Evolutionary conservation across 2,888 invertebrate species (phyloP), one percentile per base, ranked within the genome.

Genomic region (Syrista parreyssii): DNA sequence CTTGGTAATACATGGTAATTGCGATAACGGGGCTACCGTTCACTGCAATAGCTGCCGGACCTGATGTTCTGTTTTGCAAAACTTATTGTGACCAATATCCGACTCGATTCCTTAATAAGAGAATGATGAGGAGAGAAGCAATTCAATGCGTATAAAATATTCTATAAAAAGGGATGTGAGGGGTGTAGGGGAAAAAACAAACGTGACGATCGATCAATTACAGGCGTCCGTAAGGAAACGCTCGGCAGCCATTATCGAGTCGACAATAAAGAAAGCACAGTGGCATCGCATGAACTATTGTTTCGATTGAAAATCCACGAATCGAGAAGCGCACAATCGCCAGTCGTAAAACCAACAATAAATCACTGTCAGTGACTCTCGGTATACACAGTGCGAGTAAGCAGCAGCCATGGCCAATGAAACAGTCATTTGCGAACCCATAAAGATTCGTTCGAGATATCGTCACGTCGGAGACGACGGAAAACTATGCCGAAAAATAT

Each of bases 281-380:
- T 55, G 40, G 40, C 2, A 23, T 23, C 23, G 40, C 40, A 15
- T 1, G 9, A 23, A 55, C 74, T 32, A 73, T 73, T 73, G 74
- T 73, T 33, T 73, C 74, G 74, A 34, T 73, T 33, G 74, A 34
- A 34, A 30, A 73, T 73, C 71, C 71, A 32, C 71, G 31, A 71
- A n/a, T 34, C 33, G 33, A 73, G 74, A 33, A 33, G 35, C 74
- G n/a, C 34, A 73, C 74, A 73, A 73, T 73, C 74, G 31, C 74
- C 34, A 34, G 34, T 73, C 34, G 74, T 73, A 35, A 35, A 73
- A 34, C 74, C 35, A 32, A 73, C 35, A 12, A 73, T 73, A 73
- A 73, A 73, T 73, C 74, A 73, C 74, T 73, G 74, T 73, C 74
- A n/a, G 23, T 1, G 74, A 23, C 71, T 71, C 15, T 33, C 11